These are phyloP conservation scores for Cuculus canorus DNA, from an alignment of 2,797 vertebrate species.

Conservation along the genomic window DNA sequence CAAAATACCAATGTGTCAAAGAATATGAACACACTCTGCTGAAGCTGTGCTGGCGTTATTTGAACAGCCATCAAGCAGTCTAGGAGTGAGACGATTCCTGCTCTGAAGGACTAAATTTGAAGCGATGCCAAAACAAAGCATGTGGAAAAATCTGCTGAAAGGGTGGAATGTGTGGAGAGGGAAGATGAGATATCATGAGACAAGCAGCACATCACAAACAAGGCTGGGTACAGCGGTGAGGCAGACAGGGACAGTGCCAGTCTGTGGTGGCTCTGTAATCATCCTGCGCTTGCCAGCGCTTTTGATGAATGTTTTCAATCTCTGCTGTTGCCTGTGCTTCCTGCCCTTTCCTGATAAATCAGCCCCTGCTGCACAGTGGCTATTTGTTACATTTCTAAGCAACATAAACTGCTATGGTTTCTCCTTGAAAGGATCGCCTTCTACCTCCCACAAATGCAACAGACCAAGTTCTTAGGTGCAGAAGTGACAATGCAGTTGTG, in stretches of 20 bases:
- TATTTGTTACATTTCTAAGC: not conserved
- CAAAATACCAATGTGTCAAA: not conserved
- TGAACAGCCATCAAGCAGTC: not conserved
- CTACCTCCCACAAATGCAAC: not conserved
- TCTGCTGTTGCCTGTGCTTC: not conserved
- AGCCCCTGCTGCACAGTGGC: not conserved
- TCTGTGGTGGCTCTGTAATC: not conserved
- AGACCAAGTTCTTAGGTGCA: not conserved
- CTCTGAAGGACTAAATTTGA: not conserved
- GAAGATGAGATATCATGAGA: not conserved
- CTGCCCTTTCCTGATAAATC: not conserved
- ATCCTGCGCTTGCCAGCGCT: accelerated
- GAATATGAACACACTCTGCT: not conserved
- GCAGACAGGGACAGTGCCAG: not conserved
- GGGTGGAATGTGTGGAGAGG: not conserved
- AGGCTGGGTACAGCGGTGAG: not conserved
- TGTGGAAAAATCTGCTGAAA: not conserved
- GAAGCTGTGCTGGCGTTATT: not conserved
- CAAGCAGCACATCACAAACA: not conserved
- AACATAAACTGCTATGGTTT: not conserved
- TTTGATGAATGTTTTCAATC: not conserved
- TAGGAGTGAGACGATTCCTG: not conserved
- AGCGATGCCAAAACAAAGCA: not conserved
- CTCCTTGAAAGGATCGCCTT: not conserved
- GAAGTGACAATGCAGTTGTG: not conserved